phyloP scores from a whole-genome alignment of 2,888 invertebrate species.

The Oxycera nigricornis region DNA sequence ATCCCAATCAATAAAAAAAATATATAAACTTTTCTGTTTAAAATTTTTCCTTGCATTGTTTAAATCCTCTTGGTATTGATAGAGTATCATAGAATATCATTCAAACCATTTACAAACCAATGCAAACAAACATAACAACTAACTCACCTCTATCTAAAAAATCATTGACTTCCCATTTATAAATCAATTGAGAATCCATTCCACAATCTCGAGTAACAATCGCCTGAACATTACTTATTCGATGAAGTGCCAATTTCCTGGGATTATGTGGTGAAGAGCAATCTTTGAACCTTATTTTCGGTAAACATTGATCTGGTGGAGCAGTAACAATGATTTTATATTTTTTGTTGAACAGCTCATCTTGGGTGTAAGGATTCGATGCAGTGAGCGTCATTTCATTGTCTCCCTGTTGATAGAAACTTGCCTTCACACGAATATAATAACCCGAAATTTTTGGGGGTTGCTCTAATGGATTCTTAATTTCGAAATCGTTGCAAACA shows the following conservation, averaged over 20 bases:
- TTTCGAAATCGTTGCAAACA: slow-evolving; percentile 13
- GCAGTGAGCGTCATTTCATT: slow-evolving; percentile 13
- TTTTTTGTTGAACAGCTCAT: slow-evolving; percentile 4
- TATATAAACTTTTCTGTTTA: no score
- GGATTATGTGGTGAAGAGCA: slow-evolving; percentile 31
- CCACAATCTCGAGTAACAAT: slow-evolving; percentile 41
- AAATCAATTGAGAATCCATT: slow-evolving; percentile 14
- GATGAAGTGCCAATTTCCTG: slow-evolving; percentile 12
- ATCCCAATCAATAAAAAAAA: no score
- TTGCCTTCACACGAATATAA: slow-evolving; percentile 9
- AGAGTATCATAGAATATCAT: no score
- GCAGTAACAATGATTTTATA: background rate
- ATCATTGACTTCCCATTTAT: slow-evolving; percentile 39
- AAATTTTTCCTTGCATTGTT: no score
- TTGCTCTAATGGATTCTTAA: background rate
- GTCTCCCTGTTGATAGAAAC: slow-evolving; percentile 1
- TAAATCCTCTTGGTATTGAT: no score
- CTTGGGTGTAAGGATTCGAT: slow-evolving; percentile 7
- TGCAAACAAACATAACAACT: no score
- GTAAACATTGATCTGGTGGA: slow-evolving; percentile 27
- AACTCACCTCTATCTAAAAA: slow-evolving; percentile 39
- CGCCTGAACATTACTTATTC: slow-evolving; percentile 22
- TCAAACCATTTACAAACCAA: no score
- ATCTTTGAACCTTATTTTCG: slow-evolving; percentile 15
- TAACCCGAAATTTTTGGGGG: slow-evolving; percentile 29